These are phyloP conservation scores for Rhynchotus rufescens DNA, from an alignment of 2,797 vertebrate genomes.

Conservation along the genomic window DNA sequence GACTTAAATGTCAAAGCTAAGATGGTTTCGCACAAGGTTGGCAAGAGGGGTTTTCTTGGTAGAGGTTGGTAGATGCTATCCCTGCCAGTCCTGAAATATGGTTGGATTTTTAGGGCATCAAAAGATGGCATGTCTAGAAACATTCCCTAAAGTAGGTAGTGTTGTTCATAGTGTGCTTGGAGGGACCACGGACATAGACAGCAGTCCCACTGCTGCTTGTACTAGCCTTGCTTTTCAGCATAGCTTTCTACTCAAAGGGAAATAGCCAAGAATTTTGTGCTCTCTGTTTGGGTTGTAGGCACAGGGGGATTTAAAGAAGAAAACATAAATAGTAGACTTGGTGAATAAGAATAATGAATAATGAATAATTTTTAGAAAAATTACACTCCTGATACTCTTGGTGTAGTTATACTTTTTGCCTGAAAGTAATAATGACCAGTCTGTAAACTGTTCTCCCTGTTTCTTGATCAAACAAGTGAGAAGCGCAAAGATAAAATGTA, in stretches of 20 bases:
- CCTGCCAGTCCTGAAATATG: background rate
- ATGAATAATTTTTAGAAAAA: background rate
- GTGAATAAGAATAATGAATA: background rate
- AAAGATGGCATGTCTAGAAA: background rate
- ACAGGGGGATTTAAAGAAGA: background rate
- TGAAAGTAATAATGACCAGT: background rate
- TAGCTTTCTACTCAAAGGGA: background rate
- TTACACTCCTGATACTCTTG: background rate
- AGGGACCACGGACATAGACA: background rate
- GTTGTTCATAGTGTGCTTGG: background rate
- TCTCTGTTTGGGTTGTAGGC: accelerated
- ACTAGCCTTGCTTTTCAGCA: background rate
- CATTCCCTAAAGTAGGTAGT: background rate
- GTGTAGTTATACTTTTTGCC: background rate
- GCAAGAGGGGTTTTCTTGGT: background rate
- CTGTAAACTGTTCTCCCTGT: background rate
- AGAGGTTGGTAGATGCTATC: background rate
- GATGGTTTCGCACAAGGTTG: too few relatives aligned
- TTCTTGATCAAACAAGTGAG: background rate
- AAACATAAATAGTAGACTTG: background rate
- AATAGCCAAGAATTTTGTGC: background rate
- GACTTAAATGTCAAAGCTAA: background rate
- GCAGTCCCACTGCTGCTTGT: background rate
- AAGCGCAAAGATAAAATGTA: background rate
- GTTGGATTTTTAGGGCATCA: background rate